phyloP scores from a whole-genome alignment of 2,797 vertebrate species.

The Pangasius krempfi region DNA sequence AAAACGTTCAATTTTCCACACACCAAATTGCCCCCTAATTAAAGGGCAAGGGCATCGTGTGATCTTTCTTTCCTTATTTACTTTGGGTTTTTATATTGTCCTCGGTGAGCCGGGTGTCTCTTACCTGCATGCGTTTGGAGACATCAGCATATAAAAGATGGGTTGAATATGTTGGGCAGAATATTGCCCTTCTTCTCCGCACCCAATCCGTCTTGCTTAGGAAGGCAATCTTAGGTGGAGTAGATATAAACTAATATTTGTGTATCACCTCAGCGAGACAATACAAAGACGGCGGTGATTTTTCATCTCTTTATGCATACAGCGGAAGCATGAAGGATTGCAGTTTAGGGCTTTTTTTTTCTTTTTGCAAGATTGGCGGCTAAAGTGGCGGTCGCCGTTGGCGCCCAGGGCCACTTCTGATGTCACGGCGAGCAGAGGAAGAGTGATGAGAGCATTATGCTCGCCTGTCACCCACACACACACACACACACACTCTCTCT shows the following conservation, averaged over 20 bases:
- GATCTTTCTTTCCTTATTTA: slow-evolving; percentile 64
- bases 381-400: slow-evolving; percentile 86
- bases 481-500: slow-evolving; percentile 24
- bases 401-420: slow-evolving; percentile 93
- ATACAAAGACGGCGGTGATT: slow-evolving; percentile 97
- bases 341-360: slow-evolving; percentile 83
- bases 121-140: slow-evolving; percentile 80
- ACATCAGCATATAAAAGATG: slow-evolving; percentile 89
- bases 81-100: slow-evolving; percentile 26
- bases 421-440: slow-evolving; percentile 85
- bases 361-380: slow-evolving; percentile 75
- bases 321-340: slow-evolving; percentile 89
- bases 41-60: slow-evolving; percentile 65
- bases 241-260: slow-evolving; percentile 99
- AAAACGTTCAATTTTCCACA: slow-evolving; percentile 62
- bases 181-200: slow-evolving; percentile 94
- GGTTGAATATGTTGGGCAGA: slow-evolving; percentile 89
- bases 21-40: slow-evolving; percentile 74
- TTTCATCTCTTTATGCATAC: slow-evolving; percentile 99
- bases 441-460: slow-evolving; percentile 99
- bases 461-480: slow-evolving; percentile 82
- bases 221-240: slow-evolving; percentile 91
- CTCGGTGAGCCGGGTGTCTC: slow-evolving; percentile 53
- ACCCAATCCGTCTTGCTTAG: slow-evolving; percentile 96
- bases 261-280: slow-evolving; percentile 99